Evolutionary conservation across 2,888 invertebrate species (phyloP).

Genomic region (Agrochola circellaris): DNA sequence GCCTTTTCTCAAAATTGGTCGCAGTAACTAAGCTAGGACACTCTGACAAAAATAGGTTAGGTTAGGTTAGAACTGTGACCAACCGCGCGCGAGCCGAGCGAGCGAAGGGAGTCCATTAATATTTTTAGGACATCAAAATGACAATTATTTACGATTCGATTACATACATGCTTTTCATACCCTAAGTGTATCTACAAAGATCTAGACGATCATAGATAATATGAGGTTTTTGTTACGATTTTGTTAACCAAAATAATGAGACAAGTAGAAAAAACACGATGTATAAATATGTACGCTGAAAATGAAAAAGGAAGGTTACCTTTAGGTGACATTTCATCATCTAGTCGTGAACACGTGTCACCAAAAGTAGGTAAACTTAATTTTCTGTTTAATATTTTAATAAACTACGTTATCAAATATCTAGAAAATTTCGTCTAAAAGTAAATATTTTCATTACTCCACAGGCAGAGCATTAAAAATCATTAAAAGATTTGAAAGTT

Average conservation of each 20-base stretch:
- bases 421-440: neutral
- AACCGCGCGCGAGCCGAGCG: neutral
- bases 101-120: neutral
- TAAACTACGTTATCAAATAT: conserved; percentile 5
- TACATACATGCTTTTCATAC: too few relatives aligned
- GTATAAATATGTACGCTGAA: neutral
- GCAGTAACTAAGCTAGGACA: neutral
- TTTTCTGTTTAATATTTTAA: conserved; percentile 11
- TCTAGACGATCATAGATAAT: neutral
- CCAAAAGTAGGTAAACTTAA: conserved; percentile 5
- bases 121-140: neutral
- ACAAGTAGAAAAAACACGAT: neutral
- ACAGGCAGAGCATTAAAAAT: conserved; percentile 22
- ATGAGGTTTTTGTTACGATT: neutral
- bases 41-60: neutral
- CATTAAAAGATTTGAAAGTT: conserved; percentile 5
- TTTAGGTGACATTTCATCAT: neutral
- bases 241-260: neutral
- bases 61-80: too few relatives aligned
- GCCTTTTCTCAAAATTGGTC: neutral
- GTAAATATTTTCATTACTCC: neutral
- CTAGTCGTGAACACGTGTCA: neutral
- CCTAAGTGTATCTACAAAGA: too few relatives aligned
- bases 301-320: neutral
- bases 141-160: neutral